Base-by-base conservation (phyloP, 2,797 vertebrate genomes). In the Lithobates sylvaticus region DNA sequence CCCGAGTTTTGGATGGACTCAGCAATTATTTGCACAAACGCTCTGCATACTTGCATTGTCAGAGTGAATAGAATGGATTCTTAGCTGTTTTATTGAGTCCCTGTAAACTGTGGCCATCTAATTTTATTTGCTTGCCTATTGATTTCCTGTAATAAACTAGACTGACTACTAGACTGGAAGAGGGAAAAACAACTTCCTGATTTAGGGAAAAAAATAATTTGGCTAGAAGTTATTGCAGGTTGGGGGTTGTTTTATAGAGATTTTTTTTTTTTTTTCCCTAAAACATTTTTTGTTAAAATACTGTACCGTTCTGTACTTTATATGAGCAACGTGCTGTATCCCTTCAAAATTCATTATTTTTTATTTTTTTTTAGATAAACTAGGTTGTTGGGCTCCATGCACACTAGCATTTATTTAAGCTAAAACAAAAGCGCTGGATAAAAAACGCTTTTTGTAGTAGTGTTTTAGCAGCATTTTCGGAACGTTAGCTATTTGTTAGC, bases 41-140 rank as follows among this genome's bases (percentile, higher is more conserved):
- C 61, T 65, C 61, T 86, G 84, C 79, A 72, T 81, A 72, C 76
- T 64, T 89, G 79, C 69, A 76, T 77, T 42, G 13, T 7, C 79
- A 83, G 61, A 80, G 89, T 32, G 61, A 73, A 83, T 90, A 89
- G 86, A 86, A 89, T 91, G 2, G 84, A 85, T 91, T 65, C 64
- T 70, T 70, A 16, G 67, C 78, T 80, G 15, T 91, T 89, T 91
- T 93, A 95, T 91, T 89, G 94, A 94, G 94, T 91, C 91, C 93
- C 90, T 89, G 89, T 93, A 94, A 90, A 94, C 93, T 91, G 88
- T 88, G 82, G 92, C 92, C 92, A 91, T 95, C 93, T 94, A 90
- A 92, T 94, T 94, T 92, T 92, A 93, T 91, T 94, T 93, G 90
- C 91, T 88, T 92, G 88, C 89, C 88, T 87, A 94, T 93, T 91